Evolutionary conservation across 92 coral and sea anemone genomes (phyloP), one percentile per base, ranked within the genome.

Genomic region (Epizoanthus ramosus): DNA sequence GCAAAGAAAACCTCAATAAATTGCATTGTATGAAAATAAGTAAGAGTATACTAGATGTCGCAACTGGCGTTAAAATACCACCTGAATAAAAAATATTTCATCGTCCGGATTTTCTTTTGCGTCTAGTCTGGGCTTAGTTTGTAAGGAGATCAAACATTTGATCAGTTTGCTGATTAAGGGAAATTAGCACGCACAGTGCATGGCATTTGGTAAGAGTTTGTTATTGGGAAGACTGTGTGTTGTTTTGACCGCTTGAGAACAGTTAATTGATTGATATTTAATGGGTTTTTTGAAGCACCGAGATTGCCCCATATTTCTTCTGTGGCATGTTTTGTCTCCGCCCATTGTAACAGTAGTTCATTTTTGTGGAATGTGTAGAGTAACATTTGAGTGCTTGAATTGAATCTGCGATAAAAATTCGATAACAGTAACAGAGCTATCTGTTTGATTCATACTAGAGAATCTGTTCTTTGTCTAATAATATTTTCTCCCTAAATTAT

Each of bases 271-370:
- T 7, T 33, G 45, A 57, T 75, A 28, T 31, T 52, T 17, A 75
- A 63, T 43, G 28, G 8, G 21, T 77, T 75, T 58, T 8, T 19
- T 22, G 28, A 25, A 61, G 71, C 50, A 13, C 8, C 71, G 66
- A 77, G 24, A 77, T 41, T 61, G 31, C 61, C 28, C 71, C 82
- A 77, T 77, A 61, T 15, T 61, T 77, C 71, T 60, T 19, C 7
- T 12, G 5, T 15, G 52, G 28, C 82, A 77, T 39, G 57, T 43
- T 77, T 63, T 35, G 15, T 67, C 8, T 67, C 71, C 50, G 22
- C 70, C 71, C 71, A 15, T 67, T 41, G 22, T 23, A 33, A 77
- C n/a, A 12, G 5, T 39, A 8, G 14, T 60, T 14, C 3, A 19
- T 8, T 77, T 77, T 35, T 77, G 58, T 43, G 71, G 70, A 37